Base-by-base conservation (phyloP, 2,113 vertebrate genomes). In the Laticauda colubrina region DNA sequence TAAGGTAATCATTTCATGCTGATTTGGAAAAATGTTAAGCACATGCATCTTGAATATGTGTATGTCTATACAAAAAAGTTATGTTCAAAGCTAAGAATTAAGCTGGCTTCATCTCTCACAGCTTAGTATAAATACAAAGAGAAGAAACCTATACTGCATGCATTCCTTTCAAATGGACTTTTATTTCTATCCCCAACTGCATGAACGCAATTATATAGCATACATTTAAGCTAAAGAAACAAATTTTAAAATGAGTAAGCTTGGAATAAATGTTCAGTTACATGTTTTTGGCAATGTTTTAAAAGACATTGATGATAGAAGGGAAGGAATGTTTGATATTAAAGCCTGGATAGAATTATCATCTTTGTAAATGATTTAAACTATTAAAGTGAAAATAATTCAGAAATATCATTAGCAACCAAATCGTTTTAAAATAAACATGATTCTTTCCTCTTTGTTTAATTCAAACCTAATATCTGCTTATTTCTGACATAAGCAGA, bases 391-490 rank as follows among this genome's bases (percentile, higher is more conserved):
- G 94, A 97, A 96, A 97, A 98, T 98, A 97, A 98, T 98, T 97
- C 97, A 96, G 95, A 98, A 98, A 97, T 98, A 97, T 97, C 97
- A 97, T 98, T 98, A 98, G 96, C 95, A 97, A 97, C 96, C 95
- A 98, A 98, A 98, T 98, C 97, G 97, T 96, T 96, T 81, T 56
- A 61, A 97, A 98, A 96, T 91, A 96, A 92, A n/a, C 93, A 96
- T 97, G 96, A 95, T 97, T 96, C 96, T 97, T 96, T 95, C 95
- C 95, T 95, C 94, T 98, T 98, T 98, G 97, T 98, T 98, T 98
- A 98, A 98, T 97, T 97, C 97, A 98, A 98, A 97, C 97, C 96
- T 98, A 98, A 98, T 98, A 97, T 97, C 97, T 98, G 97, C 98
- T 98, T 98, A 97, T 97, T 90, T 97, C 97, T 97, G 95, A 97